These are phyloP conservation scores for Panulirus ornatus DNA, from an alignment of 1,140 invertebrate species.

Conservation along the genomic window DNA sequence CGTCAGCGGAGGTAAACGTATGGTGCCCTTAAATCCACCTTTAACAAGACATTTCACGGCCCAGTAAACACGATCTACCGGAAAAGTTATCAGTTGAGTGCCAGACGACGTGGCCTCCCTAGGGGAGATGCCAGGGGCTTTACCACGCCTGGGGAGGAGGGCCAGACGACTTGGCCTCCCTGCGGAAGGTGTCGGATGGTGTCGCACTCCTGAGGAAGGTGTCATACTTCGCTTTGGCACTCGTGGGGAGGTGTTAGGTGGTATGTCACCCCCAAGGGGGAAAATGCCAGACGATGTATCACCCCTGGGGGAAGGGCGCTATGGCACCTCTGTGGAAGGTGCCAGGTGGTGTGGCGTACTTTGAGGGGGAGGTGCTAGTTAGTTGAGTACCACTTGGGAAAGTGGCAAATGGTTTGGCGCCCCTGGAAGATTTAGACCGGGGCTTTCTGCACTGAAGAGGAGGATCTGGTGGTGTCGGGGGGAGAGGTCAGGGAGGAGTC, in stretches of 20 bases:
- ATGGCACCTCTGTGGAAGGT: not conserved
- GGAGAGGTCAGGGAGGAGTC: no score
- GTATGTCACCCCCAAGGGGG: no score
- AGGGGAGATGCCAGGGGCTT: not conserved
- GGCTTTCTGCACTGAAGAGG: no score
- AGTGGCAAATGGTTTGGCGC: not conserved
- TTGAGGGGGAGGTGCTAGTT: not conserved
- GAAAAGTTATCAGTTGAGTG: not conserved
- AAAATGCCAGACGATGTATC: no score
- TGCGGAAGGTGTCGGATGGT: not conserved
- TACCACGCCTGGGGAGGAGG: not conserved
- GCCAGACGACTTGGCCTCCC: not conserved
- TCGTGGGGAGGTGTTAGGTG: not conserved
- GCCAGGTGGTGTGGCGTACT: not conserved
- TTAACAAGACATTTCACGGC: slow-evolving; percentile 13
- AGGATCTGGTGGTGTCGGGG: no score
- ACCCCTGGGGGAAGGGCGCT: no score
- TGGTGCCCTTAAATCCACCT: not conserved
- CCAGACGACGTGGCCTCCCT: not conserved
- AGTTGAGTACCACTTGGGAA: not conserved
- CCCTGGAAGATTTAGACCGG: no score
- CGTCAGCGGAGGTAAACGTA: not conserved
- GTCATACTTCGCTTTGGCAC: no score
- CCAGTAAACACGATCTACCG: not conserved
- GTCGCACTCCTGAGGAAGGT: not conserved